Evolutionary conservation across 2,888 invertebrate species (phyloP).

Genomic region (Philopedon plagiatum): DNA sequence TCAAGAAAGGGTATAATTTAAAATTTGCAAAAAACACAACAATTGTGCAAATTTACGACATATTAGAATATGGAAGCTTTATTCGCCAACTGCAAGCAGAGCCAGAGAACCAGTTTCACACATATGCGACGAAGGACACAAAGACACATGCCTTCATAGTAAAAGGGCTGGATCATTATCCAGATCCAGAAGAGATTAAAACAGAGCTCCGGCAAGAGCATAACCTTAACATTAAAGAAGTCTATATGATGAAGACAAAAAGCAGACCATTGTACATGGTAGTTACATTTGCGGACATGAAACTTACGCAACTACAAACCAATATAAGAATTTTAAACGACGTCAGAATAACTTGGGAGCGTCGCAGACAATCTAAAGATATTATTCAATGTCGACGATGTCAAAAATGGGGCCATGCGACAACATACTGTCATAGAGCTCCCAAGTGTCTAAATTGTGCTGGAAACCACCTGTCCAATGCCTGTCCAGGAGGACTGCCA

Average conservation of each 20-base stretch:
- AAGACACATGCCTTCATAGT: slow-evolving; percentile 40
- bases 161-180: slow-evolving; percentile 25
- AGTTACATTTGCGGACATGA: background rate
- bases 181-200: background rate
- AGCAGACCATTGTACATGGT: background rate
- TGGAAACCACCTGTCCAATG: too few species aligned
- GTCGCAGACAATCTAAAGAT: too few species aligned
- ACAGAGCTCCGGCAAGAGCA: background rate
- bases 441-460: too few species aligned
- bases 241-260: background rate
- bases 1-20: background rate
- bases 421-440: too few species aligned
- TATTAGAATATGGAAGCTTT: background rate
- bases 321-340: too few species aligned
- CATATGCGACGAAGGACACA: background rate
- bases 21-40: slow-evolving; percentile 15
- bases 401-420: too few species aligned
- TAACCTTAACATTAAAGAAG: background rate
- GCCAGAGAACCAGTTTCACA: background rate
- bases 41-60: background rate
- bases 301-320: too few species aligned
- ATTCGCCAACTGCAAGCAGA: background rate
- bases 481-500: too few species aligned
- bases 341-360: too few species aligned
- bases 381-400: too few species aligned